Percentiles rank a stretch among this genome's conserved stretches.
These are phyloP conservation scores for Ooceraea biroi DNA, from an alignment of 1,140 invertebrate genomes.

Conservation along the genomic window DNA sequence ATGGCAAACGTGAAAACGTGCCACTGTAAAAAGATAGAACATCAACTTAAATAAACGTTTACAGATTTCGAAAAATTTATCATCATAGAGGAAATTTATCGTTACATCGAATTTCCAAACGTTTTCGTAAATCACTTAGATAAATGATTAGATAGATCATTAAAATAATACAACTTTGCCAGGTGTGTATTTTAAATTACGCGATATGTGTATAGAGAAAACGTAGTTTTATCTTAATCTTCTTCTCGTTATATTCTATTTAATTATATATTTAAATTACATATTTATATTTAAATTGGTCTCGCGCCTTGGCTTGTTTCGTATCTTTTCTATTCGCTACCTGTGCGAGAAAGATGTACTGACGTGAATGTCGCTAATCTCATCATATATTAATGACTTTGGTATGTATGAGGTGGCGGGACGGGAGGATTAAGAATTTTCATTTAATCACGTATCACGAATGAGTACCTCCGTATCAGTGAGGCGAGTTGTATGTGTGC, in stretches of 20 bases:
- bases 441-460: conserved; percentile 54
- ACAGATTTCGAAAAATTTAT: neutral
- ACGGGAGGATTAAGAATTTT: conserved; percentile 56
- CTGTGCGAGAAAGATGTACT: neutral
- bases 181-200: no score
- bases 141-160: neutral
- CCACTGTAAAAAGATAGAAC: neutral
- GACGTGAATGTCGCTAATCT: conserved; percentile 32
- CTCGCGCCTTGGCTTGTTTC: neutral
- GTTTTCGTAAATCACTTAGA: neutral
- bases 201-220: no score
- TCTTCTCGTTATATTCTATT: no score
- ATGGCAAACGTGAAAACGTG: neutral
- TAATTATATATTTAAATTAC: neutral
- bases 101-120: neutral
- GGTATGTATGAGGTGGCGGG: conserved; percentile 14
- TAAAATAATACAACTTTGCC: neutral
- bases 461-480: conserved; percentile 14
- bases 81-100: neutral
- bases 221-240: no score
- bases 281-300: neutral
- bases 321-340: neutral
- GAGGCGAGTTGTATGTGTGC: conserved; percentile 33
- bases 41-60: no score
- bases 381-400: conserved; percentile 49